Base-by-base conservation (phyloP, 2,888 invertebrate species). In the Protodeltote pygarga region DNA sequence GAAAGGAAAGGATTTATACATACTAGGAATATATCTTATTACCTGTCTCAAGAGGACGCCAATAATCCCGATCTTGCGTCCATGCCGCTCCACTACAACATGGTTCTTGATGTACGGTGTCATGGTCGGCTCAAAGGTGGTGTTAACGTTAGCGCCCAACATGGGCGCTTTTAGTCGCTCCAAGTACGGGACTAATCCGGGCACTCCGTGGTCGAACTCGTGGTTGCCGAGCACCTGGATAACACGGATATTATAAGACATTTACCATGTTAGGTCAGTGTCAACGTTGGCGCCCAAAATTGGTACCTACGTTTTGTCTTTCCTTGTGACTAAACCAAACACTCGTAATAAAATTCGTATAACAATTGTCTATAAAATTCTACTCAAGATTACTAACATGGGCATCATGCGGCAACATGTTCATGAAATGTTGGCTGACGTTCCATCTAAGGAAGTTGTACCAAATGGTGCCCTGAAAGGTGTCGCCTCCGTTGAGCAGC, bases 221-320 rank as follows among this genome's bases (percentile, higher is more conserved):
- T 98, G 97, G 81, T 97, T 97, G 0, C 97, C 97, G 5, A 97
- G 78, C 0, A 96, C 95, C 97, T 97, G 75, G 3, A n/a, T n/a
- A n/a, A n/a, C n/a, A n/a, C n/a, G n/a, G n/a, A n/a, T n/a, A n/a
- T n/a, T n/a, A n/a, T n/a, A n/a, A n/a, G n/a, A n/a, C n/a, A n/a
- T n/a, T n/a, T n/a, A n/a, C n/a, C n/a, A n/a, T n/a, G n/a, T n/a
- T n/a, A n/a, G n/a, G n/a, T n/a, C n/a, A n/a, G n/a, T n/a, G n/a
- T n/a, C n/a, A n/a, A n/a, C n/a, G n/a, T n/a, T n/a, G n/a, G n/a
- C n/a, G n/a, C n/a, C n/a, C n/a, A n/a, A n/a, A n/a, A n/a, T n/a
- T n/a, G n/a, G n/a, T n/a, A n/a, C n/a, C n/a, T n/a, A n/a, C n/a
- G n/a, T n/a, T n/a, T n/a, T n/a, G n/a, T n/a, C n/a, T n/a, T n/a